Evolutionary conservation across 2,113 vertebrate genomes (phyloP).

Genomic region (Ptyas mucosa): DNA sequence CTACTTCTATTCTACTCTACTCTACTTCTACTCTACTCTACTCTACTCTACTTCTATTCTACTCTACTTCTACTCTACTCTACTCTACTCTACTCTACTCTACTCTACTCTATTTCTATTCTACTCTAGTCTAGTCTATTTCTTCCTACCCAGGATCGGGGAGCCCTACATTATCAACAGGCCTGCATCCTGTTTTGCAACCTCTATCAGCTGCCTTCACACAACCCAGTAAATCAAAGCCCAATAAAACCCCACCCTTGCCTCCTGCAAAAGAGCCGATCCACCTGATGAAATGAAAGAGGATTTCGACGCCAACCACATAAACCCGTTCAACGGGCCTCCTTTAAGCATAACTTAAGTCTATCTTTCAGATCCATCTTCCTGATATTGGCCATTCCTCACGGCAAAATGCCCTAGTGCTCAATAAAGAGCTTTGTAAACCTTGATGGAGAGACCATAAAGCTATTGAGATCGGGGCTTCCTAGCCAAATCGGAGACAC

Average conservation of each 20-base stretch:
- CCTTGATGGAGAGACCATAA: not conserved
- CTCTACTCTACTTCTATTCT: no score
- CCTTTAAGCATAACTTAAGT: not conserved
- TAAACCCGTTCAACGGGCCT: not conserved
- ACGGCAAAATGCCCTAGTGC: not conserved
- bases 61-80: no score
- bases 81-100: no score
- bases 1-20: no score
- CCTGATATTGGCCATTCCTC: not conserved
- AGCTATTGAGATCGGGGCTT: not conserved
- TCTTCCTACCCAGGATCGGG: no score
- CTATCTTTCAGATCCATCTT: not conserved
- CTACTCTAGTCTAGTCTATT: no score
- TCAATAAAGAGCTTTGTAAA: not conserved
- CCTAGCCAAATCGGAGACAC: not conserved
- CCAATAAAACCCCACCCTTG: not conserved
- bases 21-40: no score
- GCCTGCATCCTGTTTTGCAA: not conserved
- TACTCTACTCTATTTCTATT: no score
- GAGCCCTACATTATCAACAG: no score
- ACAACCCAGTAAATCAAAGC: not conserved
- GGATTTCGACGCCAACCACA: not conserved
- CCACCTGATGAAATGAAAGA: not conserved
- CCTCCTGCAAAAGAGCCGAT: not conserved
- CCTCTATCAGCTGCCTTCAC: not conserved